These are phyloP conservation scores for Zoanthus gigantus DNA, from an alignment of 92 coral and sea anemone genomes.

Conservation along the genomic window DNA sequence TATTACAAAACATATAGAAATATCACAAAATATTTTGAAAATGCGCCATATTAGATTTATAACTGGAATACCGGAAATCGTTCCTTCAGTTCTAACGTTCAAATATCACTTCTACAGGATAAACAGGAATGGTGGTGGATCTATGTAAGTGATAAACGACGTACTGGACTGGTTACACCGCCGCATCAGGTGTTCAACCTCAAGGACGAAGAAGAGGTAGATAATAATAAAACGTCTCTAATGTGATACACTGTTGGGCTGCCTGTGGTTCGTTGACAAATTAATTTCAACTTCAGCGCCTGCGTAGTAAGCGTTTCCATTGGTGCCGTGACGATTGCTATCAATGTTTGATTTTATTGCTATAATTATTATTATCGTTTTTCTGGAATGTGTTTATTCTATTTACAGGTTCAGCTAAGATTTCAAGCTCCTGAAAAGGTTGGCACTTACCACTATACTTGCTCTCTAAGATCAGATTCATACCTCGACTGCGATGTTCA, in stretches of 20 bases:
- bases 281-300: background rate
- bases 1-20: too few relatives aligned
- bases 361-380: too few relatives aligned
- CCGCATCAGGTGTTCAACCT: conserved; percentile 86
- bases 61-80: too few relatives aligned
- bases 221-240: background rate
- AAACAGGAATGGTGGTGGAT: conserved; percentile 99
- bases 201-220: conserved; percentile 91
- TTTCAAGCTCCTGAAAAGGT: conserved; percentile 93
- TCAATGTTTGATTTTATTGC: background rate
- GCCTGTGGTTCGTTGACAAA: too few relatives aligned
- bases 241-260: background rate
- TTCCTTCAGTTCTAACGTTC: too few relatives aligned
- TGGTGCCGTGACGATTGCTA: background rate
- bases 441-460: conserved; percentile 83
- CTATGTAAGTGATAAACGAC: conserved; percentile 87
- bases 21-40: too few relatives aligned
- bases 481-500: conserved; percentile 88
- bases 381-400: too few relatives aligned
- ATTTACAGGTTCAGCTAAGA: conserved; percentile 81
- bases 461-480: conserved; percentile 87
- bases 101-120: conserved; percentile 58
- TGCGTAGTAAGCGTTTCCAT: background rate
- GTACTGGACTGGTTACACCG: conserved; percentile 76
- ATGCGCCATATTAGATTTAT: too few relatives aligned